Evolutionary conservation across 1,140 invertebrate genomes (phyloP), one percentile per base, ranked within the genome.

Genomic region (Parapsyche elsis): DNA sequence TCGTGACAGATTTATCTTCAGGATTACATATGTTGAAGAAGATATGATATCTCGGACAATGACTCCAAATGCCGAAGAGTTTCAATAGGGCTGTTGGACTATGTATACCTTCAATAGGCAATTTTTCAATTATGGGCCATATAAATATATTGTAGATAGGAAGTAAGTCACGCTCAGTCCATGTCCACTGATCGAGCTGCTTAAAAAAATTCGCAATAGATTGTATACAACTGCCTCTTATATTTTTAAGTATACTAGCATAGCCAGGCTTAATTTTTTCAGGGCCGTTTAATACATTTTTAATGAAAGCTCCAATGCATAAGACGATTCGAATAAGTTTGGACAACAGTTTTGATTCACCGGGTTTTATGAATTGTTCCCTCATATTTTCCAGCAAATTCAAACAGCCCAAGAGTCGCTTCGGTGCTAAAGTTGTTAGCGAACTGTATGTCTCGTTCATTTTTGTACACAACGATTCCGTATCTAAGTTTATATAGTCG

Each of bases 301-400:
- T 90, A 10, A 93, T 85, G 30, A 92, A 91, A 0, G 92, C 90
- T 24, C 92, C 90, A 57, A 96, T 90, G 46, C 93, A 92, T 4
- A 96, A 85, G 7, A 97, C 86, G 26, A 97, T 88, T 81, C 93
- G 92, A 0, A 97, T 84, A 9, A 98, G 86, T 71, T 92, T 91
- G 0, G 90, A 89, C n/a, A 96, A 86, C 26, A 95, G 88, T 64
- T 90, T 85, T 0, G 91, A 87, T 45, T 90, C 90, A 87, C 96
- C 91, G 70, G 94, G 90, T 12, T 93, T 93, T 0, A 95, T 95
- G 85, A 97, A 94, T 86, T 97, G 94, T 86, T 96, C 93, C n/a
- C 96, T 91, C 21, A 97, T 92, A 16, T 95, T 91, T 53, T 93
- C 92, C 53, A 97, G 88, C 5, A 96, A 89, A 87, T 95, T 95